Evolutionary conservation across 2,797 vertebrate genomes (phyloP), one percentile per base, ranked within the genome.

Genomic region (Oreonectes daqikongensis): DNA sequence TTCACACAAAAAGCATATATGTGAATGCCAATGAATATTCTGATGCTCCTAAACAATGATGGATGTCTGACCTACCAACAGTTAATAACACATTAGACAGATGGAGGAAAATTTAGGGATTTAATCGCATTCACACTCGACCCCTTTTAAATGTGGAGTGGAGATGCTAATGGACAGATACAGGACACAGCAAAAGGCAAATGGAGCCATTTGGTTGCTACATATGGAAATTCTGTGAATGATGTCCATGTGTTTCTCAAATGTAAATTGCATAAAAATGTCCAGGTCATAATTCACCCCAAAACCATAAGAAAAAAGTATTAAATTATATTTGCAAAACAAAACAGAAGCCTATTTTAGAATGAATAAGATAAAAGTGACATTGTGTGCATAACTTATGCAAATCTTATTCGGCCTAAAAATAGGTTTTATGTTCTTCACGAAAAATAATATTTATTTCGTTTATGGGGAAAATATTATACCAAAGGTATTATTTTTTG

Each of bases 91-190:
- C 78, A 57, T 64, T 26, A 66, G 59, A 65, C 38, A 20, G 72
- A 69, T 5, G 20, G 10, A 9, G 15, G 15, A 12, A 42, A 61
- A 24, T 57, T 42, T n/a, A 28, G 65, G 5, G 18, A 38, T 59
- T 40, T 38, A 57, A 40, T 71, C 42, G 30, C 24, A 60, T 75
- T 68, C 17, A 50, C 9, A 63, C 60, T 30, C 20, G 28, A 77
- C 26, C 63, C 35, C 55, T 69, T 69, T 77, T 77, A 30, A 57
- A 59, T 53, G 24, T 73, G 35, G n/a, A 68, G 52, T 30, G 5
- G 69, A 72, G 46, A 72, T 18, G 20, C 55, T 61, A 79, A 74
- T 66, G 61, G 71, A 63, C 44, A 42, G n/a, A 74, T 44, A 50
- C 71, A 61, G 35, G 75, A 52, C 55, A 69, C 14, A 22, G 76